Conservation (phyloP, 2,797 vertebrate species). For the Botia kubotai region DNA sequence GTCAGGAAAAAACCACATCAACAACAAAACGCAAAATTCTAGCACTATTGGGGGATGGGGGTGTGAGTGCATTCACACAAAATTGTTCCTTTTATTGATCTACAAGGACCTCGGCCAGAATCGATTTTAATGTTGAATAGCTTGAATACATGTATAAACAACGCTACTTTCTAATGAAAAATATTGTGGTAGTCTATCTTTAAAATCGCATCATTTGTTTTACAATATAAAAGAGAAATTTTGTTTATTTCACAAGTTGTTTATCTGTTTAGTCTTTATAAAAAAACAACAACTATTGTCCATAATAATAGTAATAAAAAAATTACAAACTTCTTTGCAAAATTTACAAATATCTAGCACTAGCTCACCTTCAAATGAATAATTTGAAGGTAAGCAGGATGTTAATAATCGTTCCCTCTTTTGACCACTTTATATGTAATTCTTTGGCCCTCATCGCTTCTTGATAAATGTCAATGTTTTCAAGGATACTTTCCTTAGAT, state of each 20-base stretch:
- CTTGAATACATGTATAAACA: neutral
- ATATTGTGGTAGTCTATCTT: neutral
- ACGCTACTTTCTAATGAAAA: neutral
- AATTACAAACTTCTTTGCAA: too few species aligned
- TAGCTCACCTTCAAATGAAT: too few species aligned
- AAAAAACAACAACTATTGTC: neutral
- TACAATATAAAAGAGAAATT: neutral
- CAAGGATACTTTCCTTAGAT: too few species aligned
- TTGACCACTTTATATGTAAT: too few species aligned
- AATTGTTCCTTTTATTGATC: conserved; percentile 52
- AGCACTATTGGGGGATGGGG: conserved; percentile 19
- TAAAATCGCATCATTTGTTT: neutral
- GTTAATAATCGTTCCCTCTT: too few species aligned
- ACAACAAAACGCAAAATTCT: too few species aligned
- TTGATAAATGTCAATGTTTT: too few species aligned
- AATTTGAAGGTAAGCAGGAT: too few species aligned
- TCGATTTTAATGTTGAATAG: conserved; percentile 40
- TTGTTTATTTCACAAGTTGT: neutral
- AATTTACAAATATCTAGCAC: too few species aligned
- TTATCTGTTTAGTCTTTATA: neutral
- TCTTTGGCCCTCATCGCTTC: too few species aligned
- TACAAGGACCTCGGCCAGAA: conserved; percentile 14
- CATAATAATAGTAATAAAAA: neutral
- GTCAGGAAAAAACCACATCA: too few species aligned
- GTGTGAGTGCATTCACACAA: conserved; percentile 24